phyloP scores from a whole-genome alignment of 2,113 vertebrate genomes.

The Peucedramus taeniatus region DNA sequence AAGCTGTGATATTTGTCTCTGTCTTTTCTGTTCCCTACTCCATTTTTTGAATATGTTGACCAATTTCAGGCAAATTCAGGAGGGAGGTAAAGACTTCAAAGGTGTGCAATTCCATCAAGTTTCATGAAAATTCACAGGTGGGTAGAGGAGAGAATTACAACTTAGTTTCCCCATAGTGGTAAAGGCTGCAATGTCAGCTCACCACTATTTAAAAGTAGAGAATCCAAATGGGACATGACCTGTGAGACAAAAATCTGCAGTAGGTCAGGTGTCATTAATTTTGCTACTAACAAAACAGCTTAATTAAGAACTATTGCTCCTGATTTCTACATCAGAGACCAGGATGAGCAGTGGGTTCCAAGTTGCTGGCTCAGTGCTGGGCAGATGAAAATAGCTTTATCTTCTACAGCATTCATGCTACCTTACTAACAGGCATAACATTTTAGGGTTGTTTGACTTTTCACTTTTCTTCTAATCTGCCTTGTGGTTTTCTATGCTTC shows the following conservation, averaged over 20 bases:
- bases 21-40: not conserved
- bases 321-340: not conserved
- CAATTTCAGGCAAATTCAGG: not conserved
- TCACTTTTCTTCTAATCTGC: not conserved
- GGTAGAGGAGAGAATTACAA: not conserved
- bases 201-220: not conserved
- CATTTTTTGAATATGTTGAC: not conserved
- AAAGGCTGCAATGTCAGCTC: not conserved
- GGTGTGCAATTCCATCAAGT: not conserved
- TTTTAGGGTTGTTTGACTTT: not conserved
- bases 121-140: not conserved
- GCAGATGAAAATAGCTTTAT: not conserved
- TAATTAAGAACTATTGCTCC: not conserved
- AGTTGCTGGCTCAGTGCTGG: not conserved
- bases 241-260: not conserved
- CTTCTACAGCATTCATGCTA: not conserved
- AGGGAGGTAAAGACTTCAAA: not conserved
- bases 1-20: not conserved
- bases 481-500: not conserved
- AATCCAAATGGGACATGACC: not conserved
- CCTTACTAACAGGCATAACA: not conserved
- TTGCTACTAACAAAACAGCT: not conserved
- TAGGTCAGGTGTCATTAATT: not conserved
- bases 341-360: not conserved
- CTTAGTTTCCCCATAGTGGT: not conserved